Evolutionary conservation across 2,797 vertebrate species (phyloP).

Genomic region (Pantherophis alleghaniensis): DNA sequence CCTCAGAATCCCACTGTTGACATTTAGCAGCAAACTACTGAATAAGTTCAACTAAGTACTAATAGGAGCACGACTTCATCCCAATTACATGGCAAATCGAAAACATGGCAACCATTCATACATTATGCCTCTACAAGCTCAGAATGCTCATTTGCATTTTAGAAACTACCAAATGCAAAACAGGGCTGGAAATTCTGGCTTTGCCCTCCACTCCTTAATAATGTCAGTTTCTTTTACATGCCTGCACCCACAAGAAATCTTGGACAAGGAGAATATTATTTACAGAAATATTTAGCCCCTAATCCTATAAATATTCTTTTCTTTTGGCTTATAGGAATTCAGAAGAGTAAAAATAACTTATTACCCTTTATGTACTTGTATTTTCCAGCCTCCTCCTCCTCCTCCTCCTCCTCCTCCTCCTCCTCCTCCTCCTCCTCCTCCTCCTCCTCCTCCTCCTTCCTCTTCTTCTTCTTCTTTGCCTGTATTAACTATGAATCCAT

Average conservation of each 20-base stretch:
- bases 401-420: no score
- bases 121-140: neutral
- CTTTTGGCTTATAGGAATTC: neutral
- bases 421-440: no score
- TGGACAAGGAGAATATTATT: neutral
- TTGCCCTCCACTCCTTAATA: neutral
- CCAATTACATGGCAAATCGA: neutral
- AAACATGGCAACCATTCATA: neutral
- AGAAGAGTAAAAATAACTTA: neutral
- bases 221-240: neutral
- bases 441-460: no score
- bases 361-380: neutral
- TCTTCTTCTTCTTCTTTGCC: no score
- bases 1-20: neutral
- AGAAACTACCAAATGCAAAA: neutral
- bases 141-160: neutral
- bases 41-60: neutral
- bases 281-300: neutral
- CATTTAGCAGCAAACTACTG: neutral
- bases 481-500: no score
- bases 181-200: neutral
- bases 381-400: neutral
- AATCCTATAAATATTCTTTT: neutral
- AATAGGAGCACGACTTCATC: neutral
- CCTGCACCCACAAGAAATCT: neutral